Percentiles rank a stretch among this genome's conserved stretches.
Evolutionary conservation across 2,797 vertebrate genomes (phyloP).

Genomic region (Microtus obscurus): DNA sequence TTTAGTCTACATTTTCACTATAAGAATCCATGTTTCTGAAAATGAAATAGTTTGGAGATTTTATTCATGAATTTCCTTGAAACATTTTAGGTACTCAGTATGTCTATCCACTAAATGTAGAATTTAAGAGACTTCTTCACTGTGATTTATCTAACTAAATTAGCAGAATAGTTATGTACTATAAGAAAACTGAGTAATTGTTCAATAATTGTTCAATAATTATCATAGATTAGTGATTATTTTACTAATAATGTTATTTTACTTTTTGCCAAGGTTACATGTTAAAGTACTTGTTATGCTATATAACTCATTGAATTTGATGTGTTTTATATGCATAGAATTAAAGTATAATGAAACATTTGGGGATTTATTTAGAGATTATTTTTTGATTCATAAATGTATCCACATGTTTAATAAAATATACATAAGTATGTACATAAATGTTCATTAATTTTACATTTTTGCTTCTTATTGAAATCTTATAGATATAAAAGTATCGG

Average conservation of each 20-base stretch:
- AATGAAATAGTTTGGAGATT: neutral
- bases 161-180: neutral
- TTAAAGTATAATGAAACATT: slow-evolving; percentile 62
- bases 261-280: neutral
- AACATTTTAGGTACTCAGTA: neutral
- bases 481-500: neutral
- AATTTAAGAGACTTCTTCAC: neutral
- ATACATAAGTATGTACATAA: neutral
- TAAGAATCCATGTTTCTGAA: neutral
- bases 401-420: neutral
- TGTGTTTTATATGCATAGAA: neutral
- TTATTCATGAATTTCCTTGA: neutral
- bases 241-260: neutral
- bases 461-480: neutral
- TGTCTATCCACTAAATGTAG: neutral
- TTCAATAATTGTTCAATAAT: neutral
- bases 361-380: neutral
- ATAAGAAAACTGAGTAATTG: neutral
- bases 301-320: slow-evolving; percentile 40
- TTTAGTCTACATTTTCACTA: neutral
- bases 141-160: slow-evolving; percentile 1
- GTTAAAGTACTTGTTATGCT: neutral
- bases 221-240: neutral
- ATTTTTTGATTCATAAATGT: neutral
- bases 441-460: neutral